Conservation (phyloP, 2,113 vertebrate genomes). For the Rostratula benghalensis region DNA sequence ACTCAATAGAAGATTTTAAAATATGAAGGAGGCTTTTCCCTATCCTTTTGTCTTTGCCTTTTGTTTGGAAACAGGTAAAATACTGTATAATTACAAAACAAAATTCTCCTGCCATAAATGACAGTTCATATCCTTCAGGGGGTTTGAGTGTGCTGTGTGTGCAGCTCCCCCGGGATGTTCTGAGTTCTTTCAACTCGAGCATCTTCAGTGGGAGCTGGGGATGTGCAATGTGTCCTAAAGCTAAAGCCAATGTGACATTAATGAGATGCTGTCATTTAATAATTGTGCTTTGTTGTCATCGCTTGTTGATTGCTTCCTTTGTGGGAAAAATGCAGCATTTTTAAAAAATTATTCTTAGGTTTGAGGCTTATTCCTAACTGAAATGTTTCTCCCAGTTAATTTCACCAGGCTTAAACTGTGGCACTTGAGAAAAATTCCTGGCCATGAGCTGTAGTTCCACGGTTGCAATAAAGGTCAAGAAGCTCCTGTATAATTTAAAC, state of each 20-base stretch:
- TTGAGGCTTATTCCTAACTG: not conserved
- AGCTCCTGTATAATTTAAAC: not conserved
- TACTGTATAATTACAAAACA: not conserved
- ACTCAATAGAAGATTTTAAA: not conserved
- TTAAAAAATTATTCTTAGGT: not conserved
- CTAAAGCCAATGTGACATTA: constrained; percentile 35
- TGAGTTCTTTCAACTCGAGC: constrained; percentile 47
- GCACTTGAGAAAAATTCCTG: not conserved
- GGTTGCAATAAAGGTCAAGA: not conserved
- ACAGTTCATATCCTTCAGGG: constrained; percentile 1
- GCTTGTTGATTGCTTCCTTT: constrained; percentile 11
- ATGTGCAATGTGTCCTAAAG: not conserved
- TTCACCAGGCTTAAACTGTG: not conserved
- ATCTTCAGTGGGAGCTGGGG: constrained; percentile 40
- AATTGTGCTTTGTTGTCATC: constrained; percentile 6
- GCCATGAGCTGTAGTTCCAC: not conserved
- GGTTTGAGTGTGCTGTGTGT: not conserved
- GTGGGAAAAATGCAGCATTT: not conserved
- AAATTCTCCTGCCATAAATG: not conserved
- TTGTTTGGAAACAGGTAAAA: constrained; percentile 4
- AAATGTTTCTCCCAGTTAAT: not conserved
- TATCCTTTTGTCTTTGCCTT: not conserved
- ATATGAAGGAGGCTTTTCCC: not conserved
- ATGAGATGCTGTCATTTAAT: constrained; percentile 55
- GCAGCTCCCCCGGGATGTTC: constrained; percentile 3